Conservation (phyloP, 2,797 vertebrate genomes). For the Dendrocincla fuliginosa region DNA sequence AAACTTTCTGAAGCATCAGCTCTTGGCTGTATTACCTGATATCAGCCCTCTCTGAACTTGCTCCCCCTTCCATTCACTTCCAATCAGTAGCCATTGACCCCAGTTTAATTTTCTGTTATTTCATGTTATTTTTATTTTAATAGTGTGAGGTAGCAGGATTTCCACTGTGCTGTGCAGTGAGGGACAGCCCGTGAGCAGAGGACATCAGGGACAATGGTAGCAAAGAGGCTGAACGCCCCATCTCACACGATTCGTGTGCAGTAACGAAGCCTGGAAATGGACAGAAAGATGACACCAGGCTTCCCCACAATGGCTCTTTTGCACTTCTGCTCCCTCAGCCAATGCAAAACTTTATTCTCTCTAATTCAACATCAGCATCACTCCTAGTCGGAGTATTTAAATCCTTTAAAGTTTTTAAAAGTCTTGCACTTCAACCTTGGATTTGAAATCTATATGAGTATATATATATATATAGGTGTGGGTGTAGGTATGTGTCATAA, state of each 20-base stretch:
- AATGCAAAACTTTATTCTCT: background rate
- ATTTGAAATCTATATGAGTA: background rate
- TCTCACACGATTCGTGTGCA: fast-evolving
- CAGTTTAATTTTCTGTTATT: background rate
- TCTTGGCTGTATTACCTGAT: background rate
- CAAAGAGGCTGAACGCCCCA: fast-evolving
- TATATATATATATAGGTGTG: background rate
- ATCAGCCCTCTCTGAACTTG: background rate
- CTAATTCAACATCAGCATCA: background rate
- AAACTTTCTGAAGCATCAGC: background rate
- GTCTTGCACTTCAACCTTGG: background rate
- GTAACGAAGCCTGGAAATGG: background rate
- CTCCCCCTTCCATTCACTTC: background rate
- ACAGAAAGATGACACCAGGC: background rate
- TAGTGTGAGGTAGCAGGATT: background rate
- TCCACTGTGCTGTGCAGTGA: background rate
- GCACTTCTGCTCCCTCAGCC: background rate
- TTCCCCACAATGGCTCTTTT: background rate
- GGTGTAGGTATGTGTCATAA: background rate
- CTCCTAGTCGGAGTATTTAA: background rate
- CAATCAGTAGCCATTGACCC: background rate
- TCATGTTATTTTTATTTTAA: background rate
- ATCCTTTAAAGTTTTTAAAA: background rate
- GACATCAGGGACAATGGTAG: background rate
- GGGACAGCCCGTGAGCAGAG: background rate